These are phyloP conservation scores for Brachymystax lenok DNA, from an alignment of 2,797 vertebrate species.

Conservation along the genomic window DNA sequence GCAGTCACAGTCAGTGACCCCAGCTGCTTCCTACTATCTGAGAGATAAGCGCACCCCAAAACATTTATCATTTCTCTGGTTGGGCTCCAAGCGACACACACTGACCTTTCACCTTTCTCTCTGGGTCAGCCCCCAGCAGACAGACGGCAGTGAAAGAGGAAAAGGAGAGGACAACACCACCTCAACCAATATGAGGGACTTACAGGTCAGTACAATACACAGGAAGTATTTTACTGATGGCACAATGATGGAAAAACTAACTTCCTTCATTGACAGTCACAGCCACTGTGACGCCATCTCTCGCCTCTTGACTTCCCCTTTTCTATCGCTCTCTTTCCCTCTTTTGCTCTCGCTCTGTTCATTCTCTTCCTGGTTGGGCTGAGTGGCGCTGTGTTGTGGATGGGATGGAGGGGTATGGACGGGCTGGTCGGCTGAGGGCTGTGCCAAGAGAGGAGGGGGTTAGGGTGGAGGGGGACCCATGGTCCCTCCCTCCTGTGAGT, in stretches of 20 bases:
- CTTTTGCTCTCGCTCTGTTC: neutral
- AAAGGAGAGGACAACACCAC: conserved; percentile 41
- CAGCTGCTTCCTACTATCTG: conserved; percentile 11
- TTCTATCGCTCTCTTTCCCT: neutral
- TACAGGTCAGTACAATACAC: conserved; percentile 75
- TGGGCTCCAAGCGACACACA: neutral
- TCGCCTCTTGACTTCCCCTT: conserved; percentile 51
- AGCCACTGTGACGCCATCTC: conserved; percentile 35
- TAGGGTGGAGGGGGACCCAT: neutral
- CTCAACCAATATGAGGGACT: conserved; percentile 60
- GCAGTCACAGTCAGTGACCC: conserved; percentile 2
- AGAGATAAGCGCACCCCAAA: neutral
- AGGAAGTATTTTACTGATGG: neutral
- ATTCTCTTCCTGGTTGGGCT: neutral
- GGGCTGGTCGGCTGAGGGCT: neutral
- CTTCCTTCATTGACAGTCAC: neutral
- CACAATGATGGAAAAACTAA: neutral
- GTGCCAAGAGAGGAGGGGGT: neutral
- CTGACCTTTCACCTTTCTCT: conserved; percentile 39
- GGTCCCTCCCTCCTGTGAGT: neutral
- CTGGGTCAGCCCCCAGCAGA: conserved; percentile 64
- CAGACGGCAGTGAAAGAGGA: conserved; percentile 31
- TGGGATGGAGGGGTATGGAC: neutral
- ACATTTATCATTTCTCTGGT: conserved; percentile 21
- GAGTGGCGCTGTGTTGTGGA: neutral